These are phyloP conservation scores for Augochlora pura DNA, from an alignment of 1,140 invertebrate species.

Conservation along the genomic window DNA sequence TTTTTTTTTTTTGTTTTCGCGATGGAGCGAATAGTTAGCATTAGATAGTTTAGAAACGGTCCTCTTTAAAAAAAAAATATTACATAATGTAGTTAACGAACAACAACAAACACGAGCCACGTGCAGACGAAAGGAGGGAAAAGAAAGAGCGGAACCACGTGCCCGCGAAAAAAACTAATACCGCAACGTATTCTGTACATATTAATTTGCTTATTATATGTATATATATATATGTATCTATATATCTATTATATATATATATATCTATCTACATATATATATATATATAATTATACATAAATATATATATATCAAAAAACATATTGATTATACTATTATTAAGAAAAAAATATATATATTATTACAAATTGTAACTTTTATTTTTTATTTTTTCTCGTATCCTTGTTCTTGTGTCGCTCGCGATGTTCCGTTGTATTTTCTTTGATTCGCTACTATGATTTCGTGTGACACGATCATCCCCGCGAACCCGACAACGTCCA, in stretches of 20 bases:
- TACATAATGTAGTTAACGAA: too few species aligned
- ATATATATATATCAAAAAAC: conserved; percentile 65
- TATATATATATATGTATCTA: conserved; percentile 57
- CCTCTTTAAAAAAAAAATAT: too few species aligned
- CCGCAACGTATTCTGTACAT: conserved; percentile 76
- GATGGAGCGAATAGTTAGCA: conserved; percentile 47
- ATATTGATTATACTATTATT: conserved; percentile 74
- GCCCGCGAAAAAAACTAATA: conserved; percentile 65
- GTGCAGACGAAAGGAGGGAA: background rate
- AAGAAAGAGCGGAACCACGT: conserved; percentile 21
- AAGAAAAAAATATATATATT: conserved; percentile 73
- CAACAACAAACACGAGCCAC: too few species aligned
- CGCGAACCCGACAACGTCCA: too few species aligned
- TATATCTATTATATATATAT: conserved; percentile 52
- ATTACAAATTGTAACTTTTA: conserved; percentile 73
- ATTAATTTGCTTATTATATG: conserved; percentile 73
- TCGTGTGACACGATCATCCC: conserved; percentile 13
- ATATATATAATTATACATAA: conserved; percentile 58
- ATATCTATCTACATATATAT: conserved; percentile 59
- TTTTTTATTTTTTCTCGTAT: conserved; percentile 62
- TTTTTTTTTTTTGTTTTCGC: conserved; percentile 51
- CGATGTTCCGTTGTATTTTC: conserved; percentile 14
- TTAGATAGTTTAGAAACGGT: conserved; percentile 51
- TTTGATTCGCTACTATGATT: conserved; percentile 2
- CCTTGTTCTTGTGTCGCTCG: conserved; percentile 14